Base-by-base conservation (phyloP, 2,797 vertebrate genomes). In the Poecilia velifera region DNA sequence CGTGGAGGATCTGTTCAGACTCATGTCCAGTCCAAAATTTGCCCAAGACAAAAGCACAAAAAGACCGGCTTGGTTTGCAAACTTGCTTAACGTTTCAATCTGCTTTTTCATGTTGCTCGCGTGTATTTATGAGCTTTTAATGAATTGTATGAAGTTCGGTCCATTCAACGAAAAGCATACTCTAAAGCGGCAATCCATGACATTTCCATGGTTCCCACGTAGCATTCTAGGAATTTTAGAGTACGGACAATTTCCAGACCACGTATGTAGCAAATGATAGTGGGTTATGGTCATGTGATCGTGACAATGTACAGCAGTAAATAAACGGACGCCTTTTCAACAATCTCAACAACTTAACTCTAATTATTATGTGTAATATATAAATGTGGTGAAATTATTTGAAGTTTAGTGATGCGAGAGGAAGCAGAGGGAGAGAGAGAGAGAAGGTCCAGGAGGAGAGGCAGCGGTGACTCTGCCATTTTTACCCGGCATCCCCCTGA, bases 381-480 rank as follows among this genome's bases (percentile, higher is more conserved):
- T 51, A 18, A 2, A 8, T 51, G 46, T 47, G 46, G 46, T 47
- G 46, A 5, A 47, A 20, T 49, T 31, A 31, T 31, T 31, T 31
- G 31, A 31, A 31, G 31, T 31, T 31, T 31, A 31, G 31, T 2
- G 47, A 49, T 7, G 6, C 18, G 18, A 49, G 47, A 49, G 45
- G 13, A 46, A 46, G 55, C 1, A n/a, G 62, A 66, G 3, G 16
- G 34, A n/a, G n/a, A 36, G 12, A 72, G 2, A 46, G 74, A 77
- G 36, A 53, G 34, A 39, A 10, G 46, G 31, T 36, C 28, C 18
- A 31, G 8, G 71, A 68, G 45, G 72, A 79, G 85, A 80, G 84
- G 82, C 82, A 86, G 86, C 80, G 84, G 77, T 79, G 86, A 78
- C 73, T 83, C 73, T 83, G 82, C 87, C 47, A 77, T 64, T 18